Evolutionary conservation across 2,888 invertebrate genomes (phyloP).

Genomic region (Papilio elwesi): DNA sequence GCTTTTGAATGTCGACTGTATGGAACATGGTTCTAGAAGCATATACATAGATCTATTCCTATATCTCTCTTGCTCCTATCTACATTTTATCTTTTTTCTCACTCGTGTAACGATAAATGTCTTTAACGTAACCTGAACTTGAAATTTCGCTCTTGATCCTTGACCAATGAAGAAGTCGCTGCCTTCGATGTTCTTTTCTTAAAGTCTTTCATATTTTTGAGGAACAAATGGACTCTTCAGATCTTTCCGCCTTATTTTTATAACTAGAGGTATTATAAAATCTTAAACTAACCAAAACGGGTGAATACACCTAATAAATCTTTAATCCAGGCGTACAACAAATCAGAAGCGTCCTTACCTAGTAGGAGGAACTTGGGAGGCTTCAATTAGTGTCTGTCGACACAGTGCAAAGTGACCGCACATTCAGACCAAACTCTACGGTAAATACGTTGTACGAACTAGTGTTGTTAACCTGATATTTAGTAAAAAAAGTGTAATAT

Average conservation of each 20-base stretch:
- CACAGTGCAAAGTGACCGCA: neutral
- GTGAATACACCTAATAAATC: neutral
- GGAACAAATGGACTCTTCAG: neutral
- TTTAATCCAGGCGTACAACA: constrained; percentile 16
- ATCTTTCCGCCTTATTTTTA: neutral
- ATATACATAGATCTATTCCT: no score
- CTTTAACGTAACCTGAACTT: no score
- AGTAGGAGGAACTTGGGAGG: constrained; percentile 55
- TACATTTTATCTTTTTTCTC: no score
- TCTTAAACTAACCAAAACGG: neutral
- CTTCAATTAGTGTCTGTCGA: constrained; percentile 72
- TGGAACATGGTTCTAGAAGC: no score
- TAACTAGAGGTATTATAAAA: neutral
- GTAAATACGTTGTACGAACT: neutral
- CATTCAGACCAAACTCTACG: neutral
- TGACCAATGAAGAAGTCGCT: no score
- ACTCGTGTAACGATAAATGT: no score
- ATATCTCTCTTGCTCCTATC: no score
- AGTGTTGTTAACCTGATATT: neutral
- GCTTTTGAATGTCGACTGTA: no score
- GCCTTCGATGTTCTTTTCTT: no score
- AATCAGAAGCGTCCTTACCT: constrained; percentile 4
- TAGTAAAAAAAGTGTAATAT: neutral
- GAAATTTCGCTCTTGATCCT: no score
- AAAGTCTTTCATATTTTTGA: no score